Base-by-base conservation (phyloP, 2,888 invertebrate genomes). In the Andrena bicolor region DNA sequence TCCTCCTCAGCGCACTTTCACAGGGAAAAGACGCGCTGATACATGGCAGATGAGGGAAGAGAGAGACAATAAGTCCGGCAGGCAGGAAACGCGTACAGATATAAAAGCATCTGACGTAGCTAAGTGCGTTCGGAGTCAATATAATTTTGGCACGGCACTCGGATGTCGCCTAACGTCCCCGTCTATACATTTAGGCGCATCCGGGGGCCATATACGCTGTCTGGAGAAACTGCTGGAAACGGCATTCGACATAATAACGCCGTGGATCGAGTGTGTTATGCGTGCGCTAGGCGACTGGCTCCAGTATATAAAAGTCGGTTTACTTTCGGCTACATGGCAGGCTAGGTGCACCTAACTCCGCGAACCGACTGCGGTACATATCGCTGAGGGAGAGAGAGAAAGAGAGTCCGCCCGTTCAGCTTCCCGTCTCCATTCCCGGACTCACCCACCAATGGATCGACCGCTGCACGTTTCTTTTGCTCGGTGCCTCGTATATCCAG, bases 91-190 rank as follows among this genome's bases (percentile, higher is more conserved):
- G 82, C 83, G 78, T 71, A 20, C 77, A 74, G 81, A 82, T 79
- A 88, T 84, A 88, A 88, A 91, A 90, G 88, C 86, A 88, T 88
- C 87, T 85, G 90, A 89, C 88, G 84, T 82, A 83, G 88, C 89
- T 88, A 90, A 89, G 82, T 82, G 87, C 87, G 89, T 90, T 90
- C 68, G 84, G 89, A 91, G 90, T 92, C 92, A 86, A 92, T 92
- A 91, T 91, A 90, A 92, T 92, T 92, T 92, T 92, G 92, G 92
- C 91, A 92, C 90, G 86, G 86, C 87, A 87, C 90, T 91, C 89
- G 91, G 88, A 91, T 91, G 89, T 88, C 89, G 86, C 83, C 80
- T 88, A 86, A 85, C 85, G 81, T 83, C 66, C 79, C 60, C 75
- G 76, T 76, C 71, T 77, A 77, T 51, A 76, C 74, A 76, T 64